phyloP scores from a whole-genome alignment of 2,797 vertebrate genomes.

The Phataginus tricuspis region DNA sequence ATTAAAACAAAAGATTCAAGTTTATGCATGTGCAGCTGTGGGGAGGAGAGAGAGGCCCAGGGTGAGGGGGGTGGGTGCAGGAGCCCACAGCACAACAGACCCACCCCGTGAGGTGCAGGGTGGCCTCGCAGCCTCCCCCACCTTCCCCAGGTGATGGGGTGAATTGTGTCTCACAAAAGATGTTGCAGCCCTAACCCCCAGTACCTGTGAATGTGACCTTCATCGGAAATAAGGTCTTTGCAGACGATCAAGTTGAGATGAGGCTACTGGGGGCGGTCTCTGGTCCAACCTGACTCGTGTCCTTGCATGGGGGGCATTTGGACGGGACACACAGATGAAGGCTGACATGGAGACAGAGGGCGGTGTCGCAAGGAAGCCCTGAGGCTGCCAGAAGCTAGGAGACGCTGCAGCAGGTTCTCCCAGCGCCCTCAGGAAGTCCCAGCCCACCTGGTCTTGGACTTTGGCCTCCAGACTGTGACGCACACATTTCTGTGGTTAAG shows the following conservation, averaged over 20 bases:
- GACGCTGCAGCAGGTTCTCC: no score
- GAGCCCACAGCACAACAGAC: accelerated
- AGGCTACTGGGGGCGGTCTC: background rate
- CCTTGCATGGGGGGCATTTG: no score
- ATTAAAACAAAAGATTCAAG: background rate
- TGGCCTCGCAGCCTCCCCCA: background rate
- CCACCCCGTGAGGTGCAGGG: accelerated
- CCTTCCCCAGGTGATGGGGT: background rate
- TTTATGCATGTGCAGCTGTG: accelerated
- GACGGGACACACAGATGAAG: background rate
- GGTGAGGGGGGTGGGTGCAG: background rate
- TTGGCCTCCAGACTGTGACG: background rate
- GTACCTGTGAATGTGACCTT: background rate
- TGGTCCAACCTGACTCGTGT: background rate
- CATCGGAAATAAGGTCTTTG: background rate
- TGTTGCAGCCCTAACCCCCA: no score
- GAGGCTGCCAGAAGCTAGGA: background rate
- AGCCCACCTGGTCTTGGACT: background rate
- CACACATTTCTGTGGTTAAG: accelerated
- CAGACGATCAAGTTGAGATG: background rate
- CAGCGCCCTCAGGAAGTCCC: background rate
- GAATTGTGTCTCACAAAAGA: background rate
- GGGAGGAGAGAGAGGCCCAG: background rate
- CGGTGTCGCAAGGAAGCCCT: accelerated
- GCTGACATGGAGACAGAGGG: background rate